Evolutionary conservation across 2,113 vertebrate genomes (phyloP).

Genomic region (Guaruba guarouba): DNA sequence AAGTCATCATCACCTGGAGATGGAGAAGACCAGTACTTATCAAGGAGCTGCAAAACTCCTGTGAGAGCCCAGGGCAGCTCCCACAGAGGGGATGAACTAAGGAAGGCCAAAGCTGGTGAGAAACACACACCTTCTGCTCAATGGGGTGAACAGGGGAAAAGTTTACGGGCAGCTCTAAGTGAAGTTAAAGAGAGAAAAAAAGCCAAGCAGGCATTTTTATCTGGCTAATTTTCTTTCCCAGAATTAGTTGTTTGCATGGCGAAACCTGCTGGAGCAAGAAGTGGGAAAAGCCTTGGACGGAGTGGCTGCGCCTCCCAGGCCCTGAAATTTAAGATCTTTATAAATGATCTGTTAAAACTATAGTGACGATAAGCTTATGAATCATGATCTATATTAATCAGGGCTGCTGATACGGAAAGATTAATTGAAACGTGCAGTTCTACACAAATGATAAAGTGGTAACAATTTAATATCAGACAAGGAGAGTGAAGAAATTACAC

Average conservation of each 20-base stretch:
- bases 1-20: fast-evolving
- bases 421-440: conserved; percentile 97
- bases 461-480: conserved; percentile 97
- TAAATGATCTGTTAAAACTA: conserved; percentile 97
- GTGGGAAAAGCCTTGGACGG: conserved; percentile 75
- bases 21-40: not conserved
- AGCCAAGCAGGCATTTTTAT: conserved; percentile 2
- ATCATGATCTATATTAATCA: conserved; percentile 98
- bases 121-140: not conserved
- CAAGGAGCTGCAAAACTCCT: not conserved
- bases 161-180: not conserved
- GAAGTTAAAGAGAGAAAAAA: not conserved
- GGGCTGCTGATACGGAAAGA: conserved; percentile 88
- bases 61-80: not conserved
- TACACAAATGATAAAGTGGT: conserved; percentile 99
- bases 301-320: conserved; percentile 80
- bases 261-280: conserved; percentile 71
- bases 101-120: not conserved
- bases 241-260: conserved; percentile 77
- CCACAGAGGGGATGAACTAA: not conserved
- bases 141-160: not conserved
- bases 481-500: conserved; percentile 96
- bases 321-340: conserved; percentile 89
- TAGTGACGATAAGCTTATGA: conserved; percentile 98
- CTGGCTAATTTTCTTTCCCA: conserved; percentile 69